Evolutionary conservation across 2,113 vertebrate species (phyloP), one percentile per base, ranked within the genome.

Genomic region (Poeciliopsis occidentalis): DNA sequence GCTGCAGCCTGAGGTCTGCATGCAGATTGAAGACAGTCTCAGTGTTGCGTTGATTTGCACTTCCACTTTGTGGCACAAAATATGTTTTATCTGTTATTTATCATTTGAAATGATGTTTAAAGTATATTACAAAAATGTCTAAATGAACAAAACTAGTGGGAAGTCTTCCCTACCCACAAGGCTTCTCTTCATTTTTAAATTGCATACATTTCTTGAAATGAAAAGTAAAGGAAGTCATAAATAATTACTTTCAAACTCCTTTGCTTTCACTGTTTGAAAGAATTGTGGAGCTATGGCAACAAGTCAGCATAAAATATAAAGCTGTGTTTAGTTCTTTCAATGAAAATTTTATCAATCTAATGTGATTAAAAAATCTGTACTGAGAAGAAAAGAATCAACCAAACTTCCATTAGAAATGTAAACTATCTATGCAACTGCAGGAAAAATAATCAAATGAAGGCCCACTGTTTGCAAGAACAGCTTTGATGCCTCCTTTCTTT

Each of bases 381-480:
- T 75, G 5, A 60, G n/a, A 64, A 29, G 15, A 27, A 65, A 78
- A 86, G 24, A 11, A 67, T 80, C 34, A 37, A 12, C 10, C 10
- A 37, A 37, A 37, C 34, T 80, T 54, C 47, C 73, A 80, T 80
- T 75, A 24, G 29, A 30, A 84, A 76, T 78, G 32, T 73, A 64
- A 32, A 71, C 37, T 39, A 78, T 62, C 41, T 64, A 26, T 27
- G 37, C 12, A n/a, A 39, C 17, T 73, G 27, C 24, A 26, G 44
- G 2, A 19, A 54, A 30, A 34, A 54, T 47, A 13, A 60, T 57
- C 37, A 34, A 60, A 64, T 69, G 3, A 70, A 12, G 73, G 68
- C 27, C 75, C 12, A 29, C 24, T 12, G 69, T 73, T 79, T 72
- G 26, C 61, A 65, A 30, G 81, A 64, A 41, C 82, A 76, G 82